Conservation (phyloP, 2,888 invertebrate species). For the Metellina segmentata region DNA sequence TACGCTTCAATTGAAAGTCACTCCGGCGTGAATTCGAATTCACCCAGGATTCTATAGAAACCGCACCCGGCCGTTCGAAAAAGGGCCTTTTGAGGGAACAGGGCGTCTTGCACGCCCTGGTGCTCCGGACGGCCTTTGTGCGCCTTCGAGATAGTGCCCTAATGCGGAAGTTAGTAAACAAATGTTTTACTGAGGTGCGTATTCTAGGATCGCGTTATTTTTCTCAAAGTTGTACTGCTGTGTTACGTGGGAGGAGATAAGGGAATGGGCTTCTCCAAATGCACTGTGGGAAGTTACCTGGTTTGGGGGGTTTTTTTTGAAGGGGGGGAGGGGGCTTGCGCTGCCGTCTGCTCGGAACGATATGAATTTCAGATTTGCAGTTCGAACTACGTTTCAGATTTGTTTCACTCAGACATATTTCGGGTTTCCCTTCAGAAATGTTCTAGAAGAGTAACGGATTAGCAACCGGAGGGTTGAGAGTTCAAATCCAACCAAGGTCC, state of each 20-base stretch:
- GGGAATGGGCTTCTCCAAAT: not conserved
- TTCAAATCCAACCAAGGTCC: too few species aligned
- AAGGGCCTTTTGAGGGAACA: not conserved
- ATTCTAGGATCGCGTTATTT: not conserved
- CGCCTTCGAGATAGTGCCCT: not conserved
- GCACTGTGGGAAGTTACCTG: not conserved
- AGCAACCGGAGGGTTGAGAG: too few species aligned
- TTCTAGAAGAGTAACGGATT: too few species aligned
- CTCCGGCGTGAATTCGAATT: slow-evolving; percentile 14
- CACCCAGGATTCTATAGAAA: not conserved
- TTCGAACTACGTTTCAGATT: not conserved
- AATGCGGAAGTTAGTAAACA: not conserved
- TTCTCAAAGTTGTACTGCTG: not conserved
- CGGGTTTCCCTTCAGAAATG: too few species aligned
- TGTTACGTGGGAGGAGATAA: not conserved
- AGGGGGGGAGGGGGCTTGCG: not conserved
- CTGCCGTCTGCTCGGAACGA: not conserved
- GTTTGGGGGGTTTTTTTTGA: not conserved
- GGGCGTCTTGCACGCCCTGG: too few species aligned
- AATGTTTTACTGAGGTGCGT: not conserved
- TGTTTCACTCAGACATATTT: too few species aligned
- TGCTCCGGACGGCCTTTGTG: not conserved
- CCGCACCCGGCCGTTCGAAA: not conserved
- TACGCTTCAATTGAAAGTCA: slow-evolving; percentile 31
- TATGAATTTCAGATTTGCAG: not conserved